Evolutionary conservation across 2,888 invertebrate genomes (phyloP).

Genomic region (Aspidiotus rigidus): DNA sequence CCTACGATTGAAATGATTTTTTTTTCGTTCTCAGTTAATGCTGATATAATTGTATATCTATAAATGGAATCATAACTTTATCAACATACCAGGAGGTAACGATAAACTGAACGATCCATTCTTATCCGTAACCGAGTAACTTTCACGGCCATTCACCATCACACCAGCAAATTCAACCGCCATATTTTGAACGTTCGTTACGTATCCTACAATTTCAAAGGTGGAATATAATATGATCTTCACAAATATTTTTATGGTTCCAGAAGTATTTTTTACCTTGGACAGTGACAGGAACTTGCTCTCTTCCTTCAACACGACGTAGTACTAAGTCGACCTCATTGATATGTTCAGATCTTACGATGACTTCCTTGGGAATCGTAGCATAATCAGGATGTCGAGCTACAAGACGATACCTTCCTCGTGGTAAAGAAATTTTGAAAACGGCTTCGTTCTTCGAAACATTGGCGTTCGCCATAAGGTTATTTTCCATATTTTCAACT

Average conservation of each 20-base stretch:
- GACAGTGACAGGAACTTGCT: too few relatives aligned
- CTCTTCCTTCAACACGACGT: too few relatives aligned
- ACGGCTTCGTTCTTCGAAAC: slow-evolving; percentile 60
- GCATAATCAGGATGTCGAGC: slow-evolving; percentile 36
- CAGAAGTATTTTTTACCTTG: too few relatives aligned
- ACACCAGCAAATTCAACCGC: slow-evolving; percentile 7
- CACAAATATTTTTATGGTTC: too few relatives aligned
- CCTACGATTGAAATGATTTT: too few relatives aligned
- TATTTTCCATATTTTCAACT: slow-evolving; percentile 47
- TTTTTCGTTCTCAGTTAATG: too few relatives aligned
- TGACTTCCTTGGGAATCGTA: too few relatives aligned
- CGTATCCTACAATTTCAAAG: slow-evolving; percentile 6
- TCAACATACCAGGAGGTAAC: slow-evolving; percentile 15
- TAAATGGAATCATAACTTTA: too few relatives aligned
- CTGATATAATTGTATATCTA: too few relatives aligned
- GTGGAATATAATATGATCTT: too few relatives aligned
- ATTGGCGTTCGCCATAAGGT: slow-evolving; percentile 46
- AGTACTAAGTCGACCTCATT: too few relatives aligned
- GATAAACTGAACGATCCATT: slow-evolving; percentile 15
- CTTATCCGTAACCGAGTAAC: neutral
- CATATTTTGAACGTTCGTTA: slow-evolving; percentile 13
- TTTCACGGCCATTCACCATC: neutral
- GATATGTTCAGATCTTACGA: too few relatives aligned
- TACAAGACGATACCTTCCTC: slow-evolving; percentile 56
- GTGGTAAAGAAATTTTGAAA: slow-evolving; percentile 61